Base-by-base conservation (phyloP, 2,113 vertebrate species). In the Atlantisia rogersi region DNA sequence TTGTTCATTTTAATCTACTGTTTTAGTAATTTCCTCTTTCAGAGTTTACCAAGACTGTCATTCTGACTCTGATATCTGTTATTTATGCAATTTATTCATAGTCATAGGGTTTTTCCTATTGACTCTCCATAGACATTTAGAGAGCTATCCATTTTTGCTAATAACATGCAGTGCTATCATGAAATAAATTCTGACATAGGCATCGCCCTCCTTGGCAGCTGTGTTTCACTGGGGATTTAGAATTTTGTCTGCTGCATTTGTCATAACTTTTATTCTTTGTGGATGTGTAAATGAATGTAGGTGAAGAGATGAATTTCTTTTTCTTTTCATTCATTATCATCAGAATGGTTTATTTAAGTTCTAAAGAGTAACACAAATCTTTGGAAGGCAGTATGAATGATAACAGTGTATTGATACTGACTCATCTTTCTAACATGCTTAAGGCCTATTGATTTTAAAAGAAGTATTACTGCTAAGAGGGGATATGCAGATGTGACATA, bases 281-380 rank as follows among this genome's bases (percentile, higher is more conserved):
- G 50, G 60, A 78, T 90, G 12, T 44, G 24, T 70, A 92, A 86
- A 84, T 69, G 48, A 79, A 35, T 31, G 44, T 77, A 60, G 31
- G 17, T 68, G 31, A 69, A 44, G 48, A 92, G 42, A 53, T 79
- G 0, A 56, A 53, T 88, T 79, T 86, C 22, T 84, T 86, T 76
- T 85, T 52, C 13, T 77, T 75, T 91, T 77, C 26, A 44, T 92
- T 92, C 26, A 62, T 93, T 86, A 58, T 76, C 26, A 40, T 84
- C 58, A 79, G 58, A 94, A 88, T 68, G 64, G 32, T 92, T 81
- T 89, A 71, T 87, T 83, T 58, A 67, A 78, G 44, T 81, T 90
- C 42, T 64, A 62, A 85, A 92, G 50, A 90, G 37, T 59, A 77
- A 42, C n/a, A 73, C 19, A 85, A 42, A 82, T 86, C 60, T 74